A percentile compares a stretch with the other conserved stretches of the same genome.
phyloP scores from a whole-genome alignment of 2,888 invertebrate genomes.

The Lasioglossum morio region DNA sequence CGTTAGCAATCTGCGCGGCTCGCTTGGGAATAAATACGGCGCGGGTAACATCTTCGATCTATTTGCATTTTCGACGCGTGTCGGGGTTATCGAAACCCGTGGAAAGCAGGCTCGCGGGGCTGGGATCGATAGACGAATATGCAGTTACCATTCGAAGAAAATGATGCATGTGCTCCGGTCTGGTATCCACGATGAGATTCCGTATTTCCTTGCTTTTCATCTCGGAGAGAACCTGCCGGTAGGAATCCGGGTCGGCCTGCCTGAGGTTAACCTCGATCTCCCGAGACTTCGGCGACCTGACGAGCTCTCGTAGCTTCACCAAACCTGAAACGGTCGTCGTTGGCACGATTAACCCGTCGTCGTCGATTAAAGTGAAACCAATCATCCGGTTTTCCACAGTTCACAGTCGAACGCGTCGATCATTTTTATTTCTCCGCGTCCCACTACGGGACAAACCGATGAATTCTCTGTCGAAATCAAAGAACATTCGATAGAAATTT shows the following conservation, averaged over 20 bases:
- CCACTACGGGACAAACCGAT: too few species aligned
- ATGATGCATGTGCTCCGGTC: conserved; percentile 89
- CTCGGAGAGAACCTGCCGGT: conserved; percentile 89
- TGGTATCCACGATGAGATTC: conserved; percentile 92
- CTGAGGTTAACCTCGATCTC: conserved; percentile 89
- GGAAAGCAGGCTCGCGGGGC: not conserved
- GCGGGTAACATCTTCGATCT: not conserved
- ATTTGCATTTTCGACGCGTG: conserved; percentile 39
- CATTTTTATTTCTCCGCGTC: not conserved
- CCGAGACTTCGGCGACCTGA: conserved; percentile 87
- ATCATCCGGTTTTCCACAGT: not conserved
- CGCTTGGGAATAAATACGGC: conserved; percentile 1
- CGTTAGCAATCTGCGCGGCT: not conserved
- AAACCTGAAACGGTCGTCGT: conserved; percentile 86
- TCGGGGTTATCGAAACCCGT: conserved; percentile 40
- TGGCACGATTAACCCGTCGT: conserved; percentile 4
- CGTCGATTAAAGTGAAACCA: conserved; percentile 4
- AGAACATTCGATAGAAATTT: too few species aligned
- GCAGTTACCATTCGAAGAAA: conserved; percentile 89
- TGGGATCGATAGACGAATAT: conserved; percentile 46
- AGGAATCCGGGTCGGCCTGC: conserved; percentile 88
- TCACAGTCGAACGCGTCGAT: not conserved
- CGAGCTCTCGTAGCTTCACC: conserved; percentile 90
- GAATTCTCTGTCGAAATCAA: too few species aligned
- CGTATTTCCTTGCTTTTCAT: conserved; percentile 91